These are phyloP conservation scores for Trachemys scripta DNA, from an alignment of 2,113 vertebrate species.

Conservation along the genomic window DNA sequence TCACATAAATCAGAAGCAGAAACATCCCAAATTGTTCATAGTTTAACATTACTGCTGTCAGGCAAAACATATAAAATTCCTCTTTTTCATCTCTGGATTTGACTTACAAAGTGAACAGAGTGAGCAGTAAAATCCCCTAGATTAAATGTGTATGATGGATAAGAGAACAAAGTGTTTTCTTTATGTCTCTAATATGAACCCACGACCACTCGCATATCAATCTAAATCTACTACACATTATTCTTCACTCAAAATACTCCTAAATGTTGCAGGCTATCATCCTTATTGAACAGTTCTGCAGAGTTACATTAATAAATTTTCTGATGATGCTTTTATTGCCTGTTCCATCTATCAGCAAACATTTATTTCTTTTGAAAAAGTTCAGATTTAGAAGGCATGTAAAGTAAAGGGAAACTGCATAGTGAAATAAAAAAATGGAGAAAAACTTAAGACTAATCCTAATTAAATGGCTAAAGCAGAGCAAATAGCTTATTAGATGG, in stretches of 20 bases:
- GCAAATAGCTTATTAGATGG: background rate
- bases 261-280: conserved; percentile 39
- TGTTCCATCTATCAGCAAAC: conserved; percentile 63
- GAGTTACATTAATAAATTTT: conserved; percentile 76
- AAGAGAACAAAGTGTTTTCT: conserved; percentile 73
- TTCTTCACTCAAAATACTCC: conserved; percentile 69
- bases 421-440: background rate
- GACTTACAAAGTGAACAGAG: conserved; percentile 72
- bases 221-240: conserved; percentile 67
- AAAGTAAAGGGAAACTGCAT: conserved; percentile 46
- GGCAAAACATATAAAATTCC: conserved; percentile 68
- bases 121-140: conserved; percentile 52
- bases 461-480: conserved; percentile 30
- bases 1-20: conserved; percentile 69
- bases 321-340: conserved; percentile 74
- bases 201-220: conserved; percentile 59
- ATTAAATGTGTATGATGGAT: conserved; percentile 79
- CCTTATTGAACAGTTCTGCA: conserved; percentile 54
- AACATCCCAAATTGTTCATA: conserved; percentile 71
- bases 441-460: background rate
- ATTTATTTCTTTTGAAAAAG: conserved; percentile 55
- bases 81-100: conserved; percentile 75
- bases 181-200: conserved; percentile 69
- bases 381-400: conserved; percentile 32
- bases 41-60: conserved; percentile 73